phyloP scores from a whole-genome alignment of 2,113 vertebrate genomes.

The Melanocharis versteri region DNA sequence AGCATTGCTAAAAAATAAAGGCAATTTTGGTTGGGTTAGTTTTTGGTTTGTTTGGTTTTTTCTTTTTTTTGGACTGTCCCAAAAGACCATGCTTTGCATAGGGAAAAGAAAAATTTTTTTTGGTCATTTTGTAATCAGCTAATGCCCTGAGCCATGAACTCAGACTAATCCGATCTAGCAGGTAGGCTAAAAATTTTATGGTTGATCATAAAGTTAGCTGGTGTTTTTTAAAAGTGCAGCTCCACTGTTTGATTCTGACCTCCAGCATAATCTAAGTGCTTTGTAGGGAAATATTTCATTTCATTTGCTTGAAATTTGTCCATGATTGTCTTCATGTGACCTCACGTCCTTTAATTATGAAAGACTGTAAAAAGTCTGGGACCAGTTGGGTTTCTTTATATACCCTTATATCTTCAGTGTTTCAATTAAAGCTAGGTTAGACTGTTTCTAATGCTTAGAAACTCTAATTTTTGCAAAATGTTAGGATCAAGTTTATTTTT shows the following conservation, averaged over 20 bases:
- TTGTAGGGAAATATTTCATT: slow-evolving; percentile 29
- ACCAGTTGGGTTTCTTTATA: neutral
- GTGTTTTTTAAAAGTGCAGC: neutral
- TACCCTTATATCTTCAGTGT: neutral
- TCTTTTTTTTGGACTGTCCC: neutral
- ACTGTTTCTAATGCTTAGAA: neutral
- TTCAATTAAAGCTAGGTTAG: neutral
- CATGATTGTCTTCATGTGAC: neutral
- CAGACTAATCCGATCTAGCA: neutral
- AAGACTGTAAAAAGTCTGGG: neutral
- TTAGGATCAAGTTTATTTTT: neutral
- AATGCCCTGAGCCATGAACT: neutral
- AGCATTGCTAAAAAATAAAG: neutral
- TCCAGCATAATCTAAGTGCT: neutral
- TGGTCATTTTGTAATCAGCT: neutral
- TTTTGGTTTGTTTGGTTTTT: neutral
- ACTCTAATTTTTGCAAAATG: neutral
- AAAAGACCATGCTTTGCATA: neutral
- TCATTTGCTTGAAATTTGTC: slow-evolving; percentile 38
- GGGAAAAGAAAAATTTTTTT: neutral
- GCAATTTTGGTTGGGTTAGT: neutral
- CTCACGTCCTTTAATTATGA: neutral
- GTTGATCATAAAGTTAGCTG: neutral
- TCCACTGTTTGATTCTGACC: slow-evolving; percentile 15
- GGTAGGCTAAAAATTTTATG: slow-evolving; percentile 6